Conservation (phyloP, 2,888 invertebrate genomes). For the Drosophila eohydei region DNA sequence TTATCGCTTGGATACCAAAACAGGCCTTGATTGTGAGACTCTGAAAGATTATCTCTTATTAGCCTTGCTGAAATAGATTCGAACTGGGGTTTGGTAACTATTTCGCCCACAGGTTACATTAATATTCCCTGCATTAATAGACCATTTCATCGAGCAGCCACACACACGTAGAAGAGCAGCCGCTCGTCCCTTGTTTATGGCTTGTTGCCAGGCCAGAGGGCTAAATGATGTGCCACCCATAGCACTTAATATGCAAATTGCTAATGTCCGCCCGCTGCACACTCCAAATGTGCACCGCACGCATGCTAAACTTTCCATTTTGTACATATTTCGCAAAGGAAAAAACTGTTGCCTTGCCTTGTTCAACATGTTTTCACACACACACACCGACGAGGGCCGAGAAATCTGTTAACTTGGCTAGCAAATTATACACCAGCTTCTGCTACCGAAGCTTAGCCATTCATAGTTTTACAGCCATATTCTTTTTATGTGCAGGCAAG, state of each 20-base stretch:
- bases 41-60: neutral
- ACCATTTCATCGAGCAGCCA: constrained; percentile 38
- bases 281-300: constrained; percentile 10
- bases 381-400: neutral
- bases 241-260: constrained; percentile 68
- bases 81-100: neutral
- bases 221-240: constrained; percentile 19
- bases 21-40: neutral
- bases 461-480: constrained; percentile 34
- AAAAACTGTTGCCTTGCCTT: constrained; percentile 8
- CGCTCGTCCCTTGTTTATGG: constrained; percentile 15
- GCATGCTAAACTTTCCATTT: constrained; percentile 46
- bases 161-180: constrained; percentile 1
- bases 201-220: constrained; percentile 15
- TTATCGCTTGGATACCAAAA: no score
- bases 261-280: constrained; percentile 37
- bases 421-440: constrained; percentile 6
- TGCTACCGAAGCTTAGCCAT: constrained; percentile 14
- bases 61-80: neutral
- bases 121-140: constrained; percentile 29
- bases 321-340: constrained; percentile 38
- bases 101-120: constrained; percentile 15
- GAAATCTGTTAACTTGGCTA: constrained; percentile 9
- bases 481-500: constrained; percentile 39
- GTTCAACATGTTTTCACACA: neutral